These are phyloP conservation scores for Punctoribates punctum DNA, from an alignment of 2,888 invertebrate species.

Conservation along the genomic window DNA sequence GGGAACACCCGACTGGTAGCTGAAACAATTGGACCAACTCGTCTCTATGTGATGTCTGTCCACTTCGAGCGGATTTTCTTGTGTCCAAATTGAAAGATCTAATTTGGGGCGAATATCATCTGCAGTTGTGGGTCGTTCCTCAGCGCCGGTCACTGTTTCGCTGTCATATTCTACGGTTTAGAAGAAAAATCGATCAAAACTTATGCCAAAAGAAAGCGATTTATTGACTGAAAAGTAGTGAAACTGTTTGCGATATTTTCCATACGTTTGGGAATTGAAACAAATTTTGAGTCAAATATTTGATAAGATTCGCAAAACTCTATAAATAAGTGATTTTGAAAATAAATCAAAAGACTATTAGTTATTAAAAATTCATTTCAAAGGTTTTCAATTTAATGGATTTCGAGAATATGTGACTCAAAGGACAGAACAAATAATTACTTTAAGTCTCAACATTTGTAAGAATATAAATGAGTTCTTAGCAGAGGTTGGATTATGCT, in stretches of 20 bases:
- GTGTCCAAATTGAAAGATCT: constrained; percentile 19
- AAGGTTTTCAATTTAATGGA: too few species aligned
- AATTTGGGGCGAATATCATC: background rate
- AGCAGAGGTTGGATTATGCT: too few species aligned
- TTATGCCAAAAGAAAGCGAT: background rate
- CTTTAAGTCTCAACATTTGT: too few species aligned
- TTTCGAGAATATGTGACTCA: too few species aligned
- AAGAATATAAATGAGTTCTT: too few species aligned
- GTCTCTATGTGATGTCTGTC: background rate
- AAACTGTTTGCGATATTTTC: too few species aligned
- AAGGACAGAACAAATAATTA: too few species aligned
- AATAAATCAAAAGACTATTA: too few species aligned
- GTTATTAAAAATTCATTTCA: too few species aligned
- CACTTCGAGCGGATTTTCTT: background rate
- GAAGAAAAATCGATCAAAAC: background rate
- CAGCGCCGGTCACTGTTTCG: constrained; percentile 22
- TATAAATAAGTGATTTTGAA: too few species aligned
- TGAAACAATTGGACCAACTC: constrained; percentile 45
- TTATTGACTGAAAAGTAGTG: background rate
- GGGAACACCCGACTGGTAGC: constrained; percentile 46
- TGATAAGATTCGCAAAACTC: too few species aligned
- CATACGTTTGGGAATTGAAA: too few species aligned
- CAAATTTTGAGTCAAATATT: background rate
- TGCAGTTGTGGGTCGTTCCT: constrained; percentile 3
- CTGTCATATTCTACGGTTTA: background rate